Conservation (phyloP, 2,113 vertebrate genomes). For the Saccopteryx bilineata region DNA sequence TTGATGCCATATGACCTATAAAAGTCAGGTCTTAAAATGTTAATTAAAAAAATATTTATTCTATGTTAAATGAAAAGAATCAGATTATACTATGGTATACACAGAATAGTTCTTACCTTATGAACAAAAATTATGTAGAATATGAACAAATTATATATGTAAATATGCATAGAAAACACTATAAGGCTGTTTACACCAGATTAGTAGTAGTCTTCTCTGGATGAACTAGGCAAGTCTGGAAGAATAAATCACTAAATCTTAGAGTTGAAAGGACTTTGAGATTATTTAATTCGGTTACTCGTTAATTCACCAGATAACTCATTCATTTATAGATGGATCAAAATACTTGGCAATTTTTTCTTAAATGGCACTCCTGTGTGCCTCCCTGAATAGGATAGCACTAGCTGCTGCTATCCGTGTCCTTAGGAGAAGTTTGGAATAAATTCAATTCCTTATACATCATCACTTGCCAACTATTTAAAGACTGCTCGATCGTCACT, state of each 20-base stretch:
- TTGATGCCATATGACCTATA: not conserved
- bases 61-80: conserved; percentile 1
- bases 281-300: conserved; percentile 41
- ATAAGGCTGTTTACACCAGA: not conserved
- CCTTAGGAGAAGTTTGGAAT: not conserved
- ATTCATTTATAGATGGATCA: conserved; percentile 1
- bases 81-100: not conserved
- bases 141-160: conserved; percentile 42
- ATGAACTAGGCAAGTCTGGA: not conserved
- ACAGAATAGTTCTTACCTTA: conserved; percentile 5
- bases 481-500: not conserved
- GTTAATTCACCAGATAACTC: conserved; percentile 25
- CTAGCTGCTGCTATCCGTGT: not conserved
- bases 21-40: conserved; percentile 27
- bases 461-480: not conserved
- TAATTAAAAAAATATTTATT: conserved; percentile 36
- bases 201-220: conserved; percentile 31
- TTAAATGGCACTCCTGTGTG: not conserved
- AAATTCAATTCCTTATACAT: not conserved
- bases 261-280: conserved; percentile 34
- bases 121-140: conserved; percentile 22
- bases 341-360: conserved; percentile 48
- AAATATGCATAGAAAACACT: not conserved
- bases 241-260: conserved; percentile 46
- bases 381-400: not conserved